phyloP scores from a whole-genome alignment of 2,113 vertebrate species.

The Todiramphus saurophagus region DNA sequence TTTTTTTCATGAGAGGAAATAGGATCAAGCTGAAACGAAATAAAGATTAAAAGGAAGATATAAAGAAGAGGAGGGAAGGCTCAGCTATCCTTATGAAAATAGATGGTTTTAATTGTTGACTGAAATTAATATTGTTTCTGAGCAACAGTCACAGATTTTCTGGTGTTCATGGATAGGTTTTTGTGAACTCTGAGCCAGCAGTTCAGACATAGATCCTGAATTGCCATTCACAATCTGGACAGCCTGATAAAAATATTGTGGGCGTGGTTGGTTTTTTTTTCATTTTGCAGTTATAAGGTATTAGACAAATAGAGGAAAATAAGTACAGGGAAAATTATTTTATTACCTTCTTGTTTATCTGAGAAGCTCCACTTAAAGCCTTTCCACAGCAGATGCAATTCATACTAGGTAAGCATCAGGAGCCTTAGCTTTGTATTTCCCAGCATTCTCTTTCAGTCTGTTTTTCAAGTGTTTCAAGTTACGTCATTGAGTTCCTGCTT shows the following conservation, averaged over 20 bases:
- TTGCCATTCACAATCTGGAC: not conserved
- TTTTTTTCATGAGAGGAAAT: not conserved
- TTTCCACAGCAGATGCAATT: not conserved
- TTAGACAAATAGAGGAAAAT: not conserved
- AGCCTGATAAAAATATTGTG: not conserved
- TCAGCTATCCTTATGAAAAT: not conserved
- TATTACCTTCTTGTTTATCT: not conserved
- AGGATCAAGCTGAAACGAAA: not conserved
- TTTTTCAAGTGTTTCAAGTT: not conserved
- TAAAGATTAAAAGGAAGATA: not conserved
- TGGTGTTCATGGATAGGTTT: not conserved
- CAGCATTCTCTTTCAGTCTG: not conserved
- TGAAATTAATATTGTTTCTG: not conserved
- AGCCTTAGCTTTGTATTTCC: not conserved
- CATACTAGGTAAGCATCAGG: not conserved
- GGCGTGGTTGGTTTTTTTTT: not conserved
- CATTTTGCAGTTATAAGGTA: not conserved
- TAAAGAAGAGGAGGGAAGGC: not conserved
- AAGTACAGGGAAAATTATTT: not conserved
- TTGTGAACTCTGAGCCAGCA: not conserved
- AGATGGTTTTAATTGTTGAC: not conserved
- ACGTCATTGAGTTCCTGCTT: not conserved
- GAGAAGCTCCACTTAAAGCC: not conserved
- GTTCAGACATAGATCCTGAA: not conserved
- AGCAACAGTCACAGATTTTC: not conserved